Base-by-base conservation (phyloP, 2,113 vertebrate species). In the Myodes glareolus region DNA sequence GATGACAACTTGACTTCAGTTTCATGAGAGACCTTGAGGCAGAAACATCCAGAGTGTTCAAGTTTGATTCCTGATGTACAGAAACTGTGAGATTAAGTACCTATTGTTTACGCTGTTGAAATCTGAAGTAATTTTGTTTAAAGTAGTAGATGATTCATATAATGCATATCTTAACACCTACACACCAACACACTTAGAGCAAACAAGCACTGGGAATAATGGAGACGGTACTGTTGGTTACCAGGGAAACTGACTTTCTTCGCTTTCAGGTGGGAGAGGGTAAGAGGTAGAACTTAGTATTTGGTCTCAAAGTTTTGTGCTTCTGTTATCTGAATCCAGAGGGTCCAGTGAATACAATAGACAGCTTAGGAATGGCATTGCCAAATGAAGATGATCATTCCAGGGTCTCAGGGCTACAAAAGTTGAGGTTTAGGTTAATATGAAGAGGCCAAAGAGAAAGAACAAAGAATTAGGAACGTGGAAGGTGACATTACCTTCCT, bases 141-240 rank as follows among this genome's bases (percentile, higher is more conserved):
- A 2, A 92, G 31, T 27, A 70, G 47, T 61, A 76, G 39, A 31
- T 82, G 65, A 93, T 61, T 42, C 52, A 63, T 36, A 61, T 11
- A 61, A 23, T 61, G 14, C 4, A 61, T 47, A 45, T 76, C 21
- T 39, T 88, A n/a, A 63, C 27, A 76, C 25, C 61, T 65, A 42
- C 58, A 27, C 12, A 58, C 7, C 72, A 73, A 87, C 50, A 61
- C 73, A 8, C 76, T 58, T 67, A 47, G 21, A 70, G 50, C 19
- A 63, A 92, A 90, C 45, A 94, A 80, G 84, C 47, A 36, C 13
- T 47, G 81, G 23, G 47, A 52, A 55, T 72, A 25, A 63, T 90
- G 45, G 42, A 81, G 50, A 91, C 94, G 65, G 50, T 77, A 21
- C n/a, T 96, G 42, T 94, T 90, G 5, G 16, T 45, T 85, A 96